Evolutionary conservation across 2,113 vertebrate genomes (phyloP), one percentile per base, ranked within the genome.

Genomic region (Gallinago paraguaiae): DNA sequence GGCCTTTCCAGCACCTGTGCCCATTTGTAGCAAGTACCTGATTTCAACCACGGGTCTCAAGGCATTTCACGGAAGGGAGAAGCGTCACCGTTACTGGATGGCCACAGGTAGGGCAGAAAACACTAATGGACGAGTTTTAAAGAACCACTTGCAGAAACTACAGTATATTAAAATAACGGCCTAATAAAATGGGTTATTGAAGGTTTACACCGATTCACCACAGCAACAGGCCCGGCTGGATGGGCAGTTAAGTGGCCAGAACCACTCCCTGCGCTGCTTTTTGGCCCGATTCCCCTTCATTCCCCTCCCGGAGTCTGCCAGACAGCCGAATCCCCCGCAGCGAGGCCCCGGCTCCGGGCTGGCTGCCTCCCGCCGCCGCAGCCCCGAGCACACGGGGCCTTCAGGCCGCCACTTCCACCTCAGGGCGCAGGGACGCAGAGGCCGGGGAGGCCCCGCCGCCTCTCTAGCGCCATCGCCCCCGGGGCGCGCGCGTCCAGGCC

Each of bases 361-460:
- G 5, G 4, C 9, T 1, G 41, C 1, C 13, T 14, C 24, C 18
- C 33, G 16, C 20, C 4, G 24, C 13, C 11, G 4, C 46, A 5
- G 33, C 37, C 35, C 22, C 30, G 8, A 12, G 31, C 35, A n/a
- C 43, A 9, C 28, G 1, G n/a, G 17, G 7, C 28, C 4, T 5
- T 8, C 18, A 9, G 35, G 12, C 7, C 1, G 3, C 2, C 35
- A 1, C 31, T 22, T 19, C 27, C 13, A 2, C 33, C 0, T 0
- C 28, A 3, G 57, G 8, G 10, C 15, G 7, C 41, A 10, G 28
- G 28, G 14, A 3, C 64, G 17, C 43, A 7, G 43, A 45, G 17
- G 17, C 45, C 45, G 45, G 45, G 45, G 18, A 46, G 9, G 12
- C 24, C 8, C 5, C 3, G 5, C 2, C 11, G 9, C 1, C 13